Evolutionary conservation across 1,140 invertebrate genomes (phyloP), one percentile per base, ranked within the genome.

Genomic region (Tetragnatha versicolor): DNA sequence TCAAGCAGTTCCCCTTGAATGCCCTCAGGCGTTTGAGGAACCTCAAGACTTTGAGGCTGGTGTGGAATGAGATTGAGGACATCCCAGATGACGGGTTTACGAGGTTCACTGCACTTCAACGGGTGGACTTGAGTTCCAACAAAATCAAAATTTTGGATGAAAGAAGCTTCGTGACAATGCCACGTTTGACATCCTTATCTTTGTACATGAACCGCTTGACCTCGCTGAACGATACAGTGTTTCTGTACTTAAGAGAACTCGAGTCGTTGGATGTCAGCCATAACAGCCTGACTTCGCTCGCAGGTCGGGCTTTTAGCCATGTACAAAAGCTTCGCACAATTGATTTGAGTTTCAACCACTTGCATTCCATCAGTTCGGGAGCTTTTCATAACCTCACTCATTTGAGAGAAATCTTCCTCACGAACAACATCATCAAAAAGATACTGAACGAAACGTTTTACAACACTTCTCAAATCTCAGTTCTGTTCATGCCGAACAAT

Each of bases 371-470:
- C 2, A 89, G 89, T 35, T 80, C 85, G 27, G 93, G 93, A 0
- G 89, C 95, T 1, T 96, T 97, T 84, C 89, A 91, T 17, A 90
- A 91, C 82, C 85, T 96, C 58, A 90, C 90, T 0, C 90, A 94
- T 73, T 85, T 97, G 2, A 89, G 91, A 42, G 92, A 93, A 83
- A 86, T 96, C 25, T 94, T 95, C 84, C 86, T 96, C n/a, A 92
- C 93, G 0, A 93, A 95, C 84, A 97, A 97, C 84, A 96, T 96
- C 84, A 93, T 97, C 58, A 85, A 95, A 1, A 93, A 94, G 85
- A 89, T 97, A 80, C 90, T 92, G 0, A 89, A 90, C 4, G 91
- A 94, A 79, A 92, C 93, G 12, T 96, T 97, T 84, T 88, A 88
- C 3, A 93, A 93, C 76, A 93, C 92, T 5, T 84, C 89, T 0